Base-by-base conservation (phyloP, 2,888 invertebrate species). In the Opisthograptis luteolata region DNA sequence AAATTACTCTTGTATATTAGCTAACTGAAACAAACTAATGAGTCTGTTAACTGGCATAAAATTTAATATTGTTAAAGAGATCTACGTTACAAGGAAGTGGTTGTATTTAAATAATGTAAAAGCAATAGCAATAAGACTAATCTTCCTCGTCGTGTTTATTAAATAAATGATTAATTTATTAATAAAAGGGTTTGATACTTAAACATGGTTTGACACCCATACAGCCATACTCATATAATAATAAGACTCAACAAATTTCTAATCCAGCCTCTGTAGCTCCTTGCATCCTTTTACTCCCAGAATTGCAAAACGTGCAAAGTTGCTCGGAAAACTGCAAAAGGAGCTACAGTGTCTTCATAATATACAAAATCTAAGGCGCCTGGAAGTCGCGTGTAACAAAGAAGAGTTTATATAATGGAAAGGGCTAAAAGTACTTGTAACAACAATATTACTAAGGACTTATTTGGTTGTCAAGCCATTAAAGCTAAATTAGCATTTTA, bases 71-170 rank as follows among this genome's bases (percentile, higher is more conserved):
- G 78, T 82, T 82, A 55, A 80, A 64, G 71, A 74, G 63, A 76
- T 74, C 77, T 73, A 65, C 70, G 70, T 62, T 64, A 62, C 68
- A 70, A 48, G 52, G 30, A 60, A 60, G 47, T 70, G 84, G 83
- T 82, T 84, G 83, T 85, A 81, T 78, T 70, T 65, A 75, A 74
- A 73, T 53, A 49, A 62, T 58, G 69, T 69, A 75, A 68, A 80
- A 84, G 82, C 80, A 82, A 83, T 84, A 79, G 72, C 61, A 68
- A 58, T 66, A 65, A 68, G 68, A 65, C 55, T 60, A 37, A 20
- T 43, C 13, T 35, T 43, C 9, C 14, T 36, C 22, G 41, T 52
- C 31, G 36, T 42, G 22, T 52, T 40, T 51, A 31, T 15, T n/a
- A n/a, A n/a, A n/a, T n/a, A n/a, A n/a, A n/a, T n/a, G n/a, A n/a